These are phyloP conservation scores for Ormyrus pomaceus DNA, from an alignment of 2,888 invertebrate species.

Conservation along the genomic window DNA sequence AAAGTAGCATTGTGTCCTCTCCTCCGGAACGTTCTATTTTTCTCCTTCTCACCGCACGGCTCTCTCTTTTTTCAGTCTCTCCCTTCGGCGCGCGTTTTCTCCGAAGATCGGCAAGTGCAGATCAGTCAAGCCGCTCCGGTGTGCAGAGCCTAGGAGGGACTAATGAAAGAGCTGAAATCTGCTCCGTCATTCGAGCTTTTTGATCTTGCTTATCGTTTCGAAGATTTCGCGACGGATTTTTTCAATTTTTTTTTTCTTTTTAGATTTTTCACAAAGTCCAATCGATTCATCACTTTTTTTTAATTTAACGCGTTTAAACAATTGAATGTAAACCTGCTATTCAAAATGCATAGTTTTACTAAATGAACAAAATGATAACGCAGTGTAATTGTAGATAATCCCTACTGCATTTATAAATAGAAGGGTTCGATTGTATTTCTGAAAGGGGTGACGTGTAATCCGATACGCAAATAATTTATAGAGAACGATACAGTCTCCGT, in stretches of 20 bases:
- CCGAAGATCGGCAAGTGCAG: constrained; percentile 52
- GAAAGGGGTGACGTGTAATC: not conserved
- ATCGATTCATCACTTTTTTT: too few species aligned
- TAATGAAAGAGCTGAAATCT: constrained; percentile 63
- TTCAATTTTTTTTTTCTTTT: too few species aligned
- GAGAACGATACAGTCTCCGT: not conserved
- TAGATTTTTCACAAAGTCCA: too few species aligned
- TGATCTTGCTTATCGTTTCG: constrained; percentile 8
- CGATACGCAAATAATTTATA: not conserved
- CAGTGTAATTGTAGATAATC: not conserved
- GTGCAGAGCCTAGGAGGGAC: constrained; percentile 50
- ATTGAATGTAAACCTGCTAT: too few species aligned
- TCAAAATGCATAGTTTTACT: too few species aligned
- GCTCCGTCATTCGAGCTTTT: constrained; percentile 47
- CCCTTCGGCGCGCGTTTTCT: constrained; percentile 4
- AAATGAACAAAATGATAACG: too few species aligned
- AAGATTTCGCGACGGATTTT: constrained; percentile 1
- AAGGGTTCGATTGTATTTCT: not conserved
- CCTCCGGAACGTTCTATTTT: constrained; percentile 46
- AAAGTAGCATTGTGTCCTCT: constrained; percentile 75
- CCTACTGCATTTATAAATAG: not conserved
- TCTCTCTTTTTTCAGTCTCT: not conserved
- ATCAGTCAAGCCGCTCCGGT: constrained; percentile 55
- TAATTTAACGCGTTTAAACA: too few species aligned
- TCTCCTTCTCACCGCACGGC: constrained; percentile 1